Conservation (phyloP, 2,888 invertebrate genomes). For the Myopa tessellatipennis region DNA sequence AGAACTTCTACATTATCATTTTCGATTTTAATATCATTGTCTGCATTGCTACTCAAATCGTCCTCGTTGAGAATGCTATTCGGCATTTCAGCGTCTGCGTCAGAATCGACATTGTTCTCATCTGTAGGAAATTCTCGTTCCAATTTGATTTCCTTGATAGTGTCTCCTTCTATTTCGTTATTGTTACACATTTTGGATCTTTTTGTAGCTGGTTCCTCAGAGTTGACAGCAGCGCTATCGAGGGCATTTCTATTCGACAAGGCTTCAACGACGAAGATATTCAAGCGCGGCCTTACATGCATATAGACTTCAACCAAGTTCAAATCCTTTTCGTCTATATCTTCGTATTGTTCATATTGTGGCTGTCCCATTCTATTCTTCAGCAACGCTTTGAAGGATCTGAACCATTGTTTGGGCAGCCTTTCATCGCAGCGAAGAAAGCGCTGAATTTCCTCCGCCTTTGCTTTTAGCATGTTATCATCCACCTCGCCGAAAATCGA, state of each 20-base stretch:
- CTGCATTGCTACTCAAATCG: background rate
- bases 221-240: background rate
- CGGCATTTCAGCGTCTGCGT: background rate
- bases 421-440: constrained; percentile 13
- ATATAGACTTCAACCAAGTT: constrained; percentile 11
- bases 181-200: background rate
- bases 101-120: background rate
- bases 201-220: background rate
- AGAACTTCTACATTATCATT: background rate
- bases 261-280: constrained; percentile 26
- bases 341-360: background rate
- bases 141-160: background rate
- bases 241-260: background rate
- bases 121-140: background rate
- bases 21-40: background rate
- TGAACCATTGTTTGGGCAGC: constrained; percentile 6
- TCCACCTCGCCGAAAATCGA: constrained; percentile 8
- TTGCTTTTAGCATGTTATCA: background rate
- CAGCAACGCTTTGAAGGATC: constrained; percentile 4
- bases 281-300: constrained; percentile 18
- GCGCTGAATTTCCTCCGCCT: background rate
- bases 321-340: background rate
- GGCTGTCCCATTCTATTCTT: constrained; percentile 9
- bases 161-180: background rate
- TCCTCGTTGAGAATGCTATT: background rate